Evolutionary conservation across 2,797 vertebrate species (phyloP), one percentile per base, ranked within the genome.

Genomic region (Lemur catta): DNA sequence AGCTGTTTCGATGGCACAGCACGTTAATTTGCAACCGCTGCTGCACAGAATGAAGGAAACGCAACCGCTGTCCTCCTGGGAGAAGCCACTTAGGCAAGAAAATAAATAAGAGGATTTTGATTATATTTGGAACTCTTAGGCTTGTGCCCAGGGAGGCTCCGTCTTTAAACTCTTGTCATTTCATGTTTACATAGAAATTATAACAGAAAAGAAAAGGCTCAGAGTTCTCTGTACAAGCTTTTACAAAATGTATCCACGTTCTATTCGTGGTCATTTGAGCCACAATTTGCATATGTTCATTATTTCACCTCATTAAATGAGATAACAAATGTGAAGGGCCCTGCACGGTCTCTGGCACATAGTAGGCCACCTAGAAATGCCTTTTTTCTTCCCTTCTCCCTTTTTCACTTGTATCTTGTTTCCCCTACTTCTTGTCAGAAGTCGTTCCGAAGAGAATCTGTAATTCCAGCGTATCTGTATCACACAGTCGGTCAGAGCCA

Each of bases 101-200:
- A 96, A 97, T 96, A 97, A 97, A 86, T 96, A 95, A 96, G 78
- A 95, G 93, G 89, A 89, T 97, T 94, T 94, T 96, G 86, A 97
- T 97, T 96, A 87, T 90, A 84, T 94, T 96, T 82, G 33, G 76
- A 96, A 96, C 89, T 93, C 85, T 95, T 81, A 97, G 65, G 89
- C 76, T 93, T 87, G 74, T 96, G 91, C 81, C 93, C 48, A 38
- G 84, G 89, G 89, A 96, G 59, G 9, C 69, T 93, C 71, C 89
- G 43, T 95, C 91, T 96, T 93, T 95, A 97, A 97, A 97, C 67
- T 91, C 89, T 85, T 97, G 96, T 95, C 80, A 8, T 95, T 93
- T 97, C 84, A 59, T 94, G 86, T 96, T 97, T 95, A 96, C 61
- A 94, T 78, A 97, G 93, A 95, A 97, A 93, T 86, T 96, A 89